A percentile compares a stretch with the other conserved stretches of the same genome.
These are phyloP conservation scores for Sepioteuthis lessoniana DNA, from an alignment of 2,888 invertebrate genomes.

Conservation along the genomic window DNA sequence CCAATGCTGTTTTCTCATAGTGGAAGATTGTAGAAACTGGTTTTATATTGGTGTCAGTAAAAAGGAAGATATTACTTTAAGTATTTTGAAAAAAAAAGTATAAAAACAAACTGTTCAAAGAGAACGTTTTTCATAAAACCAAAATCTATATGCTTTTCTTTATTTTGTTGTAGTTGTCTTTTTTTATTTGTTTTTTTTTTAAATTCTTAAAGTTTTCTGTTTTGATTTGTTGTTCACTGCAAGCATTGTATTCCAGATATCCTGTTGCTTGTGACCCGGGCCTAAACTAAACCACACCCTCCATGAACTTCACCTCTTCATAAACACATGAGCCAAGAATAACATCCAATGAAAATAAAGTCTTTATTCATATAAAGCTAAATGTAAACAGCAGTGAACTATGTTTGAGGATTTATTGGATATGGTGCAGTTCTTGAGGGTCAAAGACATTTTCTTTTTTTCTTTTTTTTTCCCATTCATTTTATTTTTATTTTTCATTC, in stretches of 20 bases:
- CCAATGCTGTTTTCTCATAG: not conserved
- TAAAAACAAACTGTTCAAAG: not conserved
- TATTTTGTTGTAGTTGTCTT: not conserved
- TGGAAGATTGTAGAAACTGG: not conserved
- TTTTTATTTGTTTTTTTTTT: not conserved
- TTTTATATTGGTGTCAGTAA: not conserved
- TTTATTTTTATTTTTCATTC: not conserved
- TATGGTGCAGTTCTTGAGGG: not conserved
- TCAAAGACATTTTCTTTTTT: not conserved
- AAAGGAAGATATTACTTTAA: not conserved
- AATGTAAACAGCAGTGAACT: not conserved
- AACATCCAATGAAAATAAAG: constrained; percentile 8
- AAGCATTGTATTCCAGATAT: constrained; percentile 33
- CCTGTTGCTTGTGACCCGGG: constrained; percentile 13
- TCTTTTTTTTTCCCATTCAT: not conserved
- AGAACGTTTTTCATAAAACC: not conserved
- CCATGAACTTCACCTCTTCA: not conserved
- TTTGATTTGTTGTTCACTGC: constrained; percentile 4
- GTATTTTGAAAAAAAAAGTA: not conserved
- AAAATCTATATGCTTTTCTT: not conserved
- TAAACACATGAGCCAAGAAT: constrained; percentile 33
- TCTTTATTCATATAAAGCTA: constrained; percentile 18
- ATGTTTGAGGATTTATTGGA: constrained; percentile 6
- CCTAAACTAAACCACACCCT: not conserved
- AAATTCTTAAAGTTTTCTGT: not conserved